Conservation (phyloP, 2,113 vertebrate species). For the Malurus alboscapulatus region DNA sequence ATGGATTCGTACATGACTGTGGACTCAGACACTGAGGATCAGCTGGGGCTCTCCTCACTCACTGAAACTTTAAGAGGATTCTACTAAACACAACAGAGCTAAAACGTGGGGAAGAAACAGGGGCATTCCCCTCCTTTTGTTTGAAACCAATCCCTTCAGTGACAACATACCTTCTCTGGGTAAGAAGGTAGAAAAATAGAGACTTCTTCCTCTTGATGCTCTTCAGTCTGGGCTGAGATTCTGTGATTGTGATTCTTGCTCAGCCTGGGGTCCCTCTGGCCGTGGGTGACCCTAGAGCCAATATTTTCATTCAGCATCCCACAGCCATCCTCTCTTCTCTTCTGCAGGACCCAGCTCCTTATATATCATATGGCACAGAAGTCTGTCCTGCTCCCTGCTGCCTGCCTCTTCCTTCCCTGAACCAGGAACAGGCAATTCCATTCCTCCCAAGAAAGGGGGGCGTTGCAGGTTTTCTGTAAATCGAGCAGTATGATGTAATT, state of each 20-base stretch:
- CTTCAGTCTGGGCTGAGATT: background rate
- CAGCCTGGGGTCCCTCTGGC: background rate
- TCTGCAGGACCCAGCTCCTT: background rate
- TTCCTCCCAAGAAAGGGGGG: background rate
- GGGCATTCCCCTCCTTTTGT: background rate
- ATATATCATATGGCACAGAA: background rate
- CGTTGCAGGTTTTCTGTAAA: background rate
- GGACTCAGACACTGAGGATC: background rate
- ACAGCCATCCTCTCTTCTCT: background rate
- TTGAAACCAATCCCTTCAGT: background rate
- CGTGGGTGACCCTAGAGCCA: background rate
- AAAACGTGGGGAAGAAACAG: background rate
- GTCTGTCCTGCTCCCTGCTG: background rate
- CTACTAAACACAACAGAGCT: background rate
- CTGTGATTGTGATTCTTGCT: background rate
- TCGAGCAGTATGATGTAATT: background rate
- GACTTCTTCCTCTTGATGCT: background rate
- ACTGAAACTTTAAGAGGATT: background rate
- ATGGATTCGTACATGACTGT: background rate
- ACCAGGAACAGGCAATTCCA: background rate
- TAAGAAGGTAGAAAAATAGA: background rate
- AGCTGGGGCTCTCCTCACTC: background rate
- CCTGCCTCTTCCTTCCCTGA: background rate
- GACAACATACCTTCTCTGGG: background rate
- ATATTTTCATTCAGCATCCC: background rate